These are phyloP conservation scores for Cacajao melanocephalus DNA, from an alignment of 2,797 vertebrate genomes.

Conservation along the genomic window DNA sequence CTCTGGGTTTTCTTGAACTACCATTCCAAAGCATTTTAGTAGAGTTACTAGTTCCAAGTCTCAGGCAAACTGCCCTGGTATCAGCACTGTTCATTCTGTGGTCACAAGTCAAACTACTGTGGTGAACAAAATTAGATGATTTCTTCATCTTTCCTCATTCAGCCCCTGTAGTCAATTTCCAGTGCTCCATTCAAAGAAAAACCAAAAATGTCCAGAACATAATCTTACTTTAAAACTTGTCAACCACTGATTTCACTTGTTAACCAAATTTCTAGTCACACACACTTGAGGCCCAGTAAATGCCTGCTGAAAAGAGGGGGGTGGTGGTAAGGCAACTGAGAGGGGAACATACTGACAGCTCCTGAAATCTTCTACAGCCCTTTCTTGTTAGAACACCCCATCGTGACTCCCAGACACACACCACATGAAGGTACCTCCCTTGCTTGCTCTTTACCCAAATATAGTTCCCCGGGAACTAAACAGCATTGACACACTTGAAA, in stretches of 20 bases:
- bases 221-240: neutral
- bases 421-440: neutral
- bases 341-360: neutral
- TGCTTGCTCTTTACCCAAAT: neutral
- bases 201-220: neutral
- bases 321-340: neutral
- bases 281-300: neutral
- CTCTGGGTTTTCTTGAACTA: neutral
- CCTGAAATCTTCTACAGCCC: neutral
- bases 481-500: neutral
- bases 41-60: neutral
- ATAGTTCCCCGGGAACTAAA: neutral
- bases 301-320: neutral
- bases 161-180: neutral
- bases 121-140: neutral
- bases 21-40: neutral
- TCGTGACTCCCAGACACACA: neutral
- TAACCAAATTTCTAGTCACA: neutral
- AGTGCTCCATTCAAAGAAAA: neutral
- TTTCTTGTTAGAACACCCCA: neutral
- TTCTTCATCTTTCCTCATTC: neutral
- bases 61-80: neutral
- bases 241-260: neutral
- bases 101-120: neutral
- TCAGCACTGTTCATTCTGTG: neutral